Evolutionary conservation across 1,140 invertebrate genomes (phyloP), one percentile per base, ranked within the genome.

Genomic region (Drosophila obscura): DNA sequence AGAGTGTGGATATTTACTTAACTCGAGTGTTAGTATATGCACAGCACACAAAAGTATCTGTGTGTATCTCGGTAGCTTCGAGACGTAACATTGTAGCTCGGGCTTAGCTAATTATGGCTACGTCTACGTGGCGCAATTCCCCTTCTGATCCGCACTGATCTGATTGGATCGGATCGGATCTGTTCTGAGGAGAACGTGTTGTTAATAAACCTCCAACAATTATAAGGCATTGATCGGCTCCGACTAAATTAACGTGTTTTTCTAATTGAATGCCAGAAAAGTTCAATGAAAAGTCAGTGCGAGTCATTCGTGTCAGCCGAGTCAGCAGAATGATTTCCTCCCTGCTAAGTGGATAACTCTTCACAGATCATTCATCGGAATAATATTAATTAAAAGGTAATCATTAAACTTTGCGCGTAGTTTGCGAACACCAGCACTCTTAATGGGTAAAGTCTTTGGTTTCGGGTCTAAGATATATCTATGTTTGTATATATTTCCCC

Each of bases 221-320:
- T 87, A 75, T 39, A 62, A 55, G 46, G 71, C 83, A 82, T 82
- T 87, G 82, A 85, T 87, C 73, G 53, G 51, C 26, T 60, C 51
- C n/a, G 73, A 66, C 57, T 69, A 63, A 53, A 67, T 77, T 80
- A 81, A 81, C 82, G 62, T 74, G 69, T 65, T 82, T 78, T 53
- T 72, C 57, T 72, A 87, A 88, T 85, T 87, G 52, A 31, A 75
- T 55, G 64, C 58, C 44, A 72, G 55, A 22, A 39, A 48, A 85
- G 78, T 75, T 87, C 82, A 85, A 79, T 85, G 83, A 76, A 62
- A 82, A 67, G 82, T 72, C 81, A 67, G 48, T 0, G 13, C 6
- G 26, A 44, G 39, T 19, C 65, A 46, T 56, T 39, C 35, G 31
- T 11, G 31, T 35, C 31, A 35, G 2, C 11, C 9, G 11, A 11